Evolutionary conservation across 2,113 vertebrate species (phyloP), one percentile per base, ranked within the genome.

Genomic region (Entosphenus tridentatus): DNA sequence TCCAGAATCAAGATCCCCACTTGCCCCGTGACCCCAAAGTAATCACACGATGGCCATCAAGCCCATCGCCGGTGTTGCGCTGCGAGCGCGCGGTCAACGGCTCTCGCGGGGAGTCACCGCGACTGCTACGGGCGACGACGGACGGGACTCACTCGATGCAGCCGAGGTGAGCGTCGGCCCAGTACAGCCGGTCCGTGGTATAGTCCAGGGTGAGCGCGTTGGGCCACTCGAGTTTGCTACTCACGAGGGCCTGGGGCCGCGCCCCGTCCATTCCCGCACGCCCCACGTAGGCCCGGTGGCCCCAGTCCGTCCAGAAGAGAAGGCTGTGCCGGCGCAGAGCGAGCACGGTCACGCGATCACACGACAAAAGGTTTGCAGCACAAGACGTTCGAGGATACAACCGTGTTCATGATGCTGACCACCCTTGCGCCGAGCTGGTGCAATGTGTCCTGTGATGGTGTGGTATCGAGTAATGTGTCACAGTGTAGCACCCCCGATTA

Each of bases 291-390:
- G 80, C 76, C 1, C 12, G 14, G 57, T 79, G 75, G 1, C 69
- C 77, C 80, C 77, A 80, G 71, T 81, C 79, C 0, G 80, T 81
- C 79, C 80, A 81, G 71, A 80, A 81, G 67, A 81, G 71, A 78
- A 78, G 81, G 56, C 80, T 81, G 71, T 39, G 39, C 39, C 39
- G 39, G 39, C 39, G 6, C 39, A 39, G 39, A 39, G 39, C 39
- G 39, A 39, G 39, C 39, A 3, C 39, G 39, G 39, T 39, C 39
- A 39, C 39, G 39, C 39, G 39, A 39, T 39, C 39, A 39, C 39
- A 39, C 39, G 39, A 39, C 39, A 39, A 39, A 39, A 39, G 39
- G 4, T 39, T 39, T 39, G 39, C 39, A 39, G 39, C 39, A 39
- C 39, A 3, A 39, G 39, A 39, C 39, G 39, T 39, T 39, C 1